Conservation (phyloP, 2,888 invertebrate species). For the Polydrusus pterygomalis region DNA sequence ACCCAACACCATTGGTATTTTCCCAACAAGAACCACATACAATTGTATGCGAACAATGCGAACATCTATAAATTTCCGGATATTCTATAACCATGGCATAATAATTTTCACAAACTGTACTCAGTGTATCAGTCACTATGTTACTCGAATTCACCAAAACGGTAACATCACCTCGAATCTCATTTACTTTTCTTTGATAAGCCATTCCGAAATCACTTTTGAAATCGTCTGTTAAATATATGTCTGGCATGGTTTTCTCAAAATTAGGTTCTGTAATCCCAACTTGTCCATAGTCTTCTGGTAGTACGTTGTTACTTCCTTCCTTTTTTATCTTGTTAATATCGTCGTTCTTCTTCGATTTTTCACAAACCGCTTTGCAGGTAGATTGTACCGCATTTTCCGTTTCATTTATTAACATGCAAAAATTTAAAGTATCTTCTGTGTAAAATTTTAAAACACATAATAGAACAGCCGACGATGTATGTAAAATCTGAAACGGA, state of each 20-base stretch:
- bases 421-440: not conserved
- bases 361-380: too few relatives aligned
- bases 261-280: too few relatives aligned
- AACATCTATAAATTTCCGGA: not conserved
- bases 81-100: not conserved
- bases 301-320: too few relatives aligned
- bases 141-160: not conserved
- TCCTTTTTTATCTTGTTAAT: too few relatives aligned
- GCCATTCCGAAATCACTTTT: too few relatives aligned
- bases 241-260: too few relatives aligned
- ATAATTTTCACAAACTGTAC: slow-evolving; percentile 21
- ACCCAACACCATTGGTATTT: too few relatives aligned
- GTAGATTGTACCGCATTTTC: too few relatives aligned
- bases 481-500: not conserved
- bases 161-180: not conserved
- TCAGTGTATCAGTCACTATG: not conserved
- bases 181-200: not conserved
- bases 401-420: not conserved
- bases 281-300: too few relatives aligned
- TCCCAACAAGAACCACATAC: not conserved
- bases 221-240: too few relatives aligned
- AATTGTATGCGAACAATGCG: not conserved
- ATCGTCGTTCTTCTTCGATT: too few relatives aligned
- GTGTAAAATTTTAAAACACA: not conserved
- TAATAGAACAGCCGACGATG: not conserved